Evolutionary conservation across 2,797 vertebrate species (phyloP), one percentile per base, ranked within the genome.

Genomic region (Mionectes olivaceus): DNA sequence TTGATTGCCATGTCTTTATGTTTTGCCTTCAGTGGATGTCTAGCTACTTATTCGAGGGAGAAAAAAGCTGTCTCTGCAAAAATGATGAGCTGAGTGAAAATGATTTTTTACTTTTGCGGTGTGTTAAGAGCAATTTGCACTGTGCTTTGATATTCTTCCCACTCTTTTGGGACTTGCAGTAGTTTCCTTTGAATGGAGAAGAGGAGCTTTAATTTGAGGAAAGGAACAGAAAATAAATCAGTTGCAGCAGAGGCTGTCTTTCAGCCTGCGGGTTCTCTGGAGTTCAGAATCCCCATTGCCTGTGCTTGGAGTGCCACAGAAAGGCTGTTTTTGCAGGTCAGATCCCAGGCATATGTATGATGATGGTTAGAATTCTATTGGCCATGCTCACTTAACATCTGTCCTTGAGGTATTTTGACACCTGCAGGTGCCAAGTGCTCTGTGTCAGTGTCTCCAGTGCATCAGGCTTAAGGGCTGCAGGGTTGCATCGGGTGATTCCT

Each of bases 51-150:
- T 39, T 70, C 0, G 0, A 95, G 81, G 61, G 46, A 91, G 59
- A 60, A 85, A 83, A 93, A 89, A 68, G 39, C 75, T 77, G 57
- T 75, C 78, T 89, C 75, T 78, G 75, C 76, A 91, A 85, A 95
- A 97, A 65, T 35, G 27, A 87, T 94, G 73, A 92, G 82, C 89
- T 80, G n/a, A 86, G 37, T 75, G 56, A 75, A 90, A 83, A 75
- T 65, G 7, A n/a, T 19, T 94, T 90, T 86, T 90, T 83, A 55
- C 84, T 94, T 89, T 73, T 50, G n/a, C 4, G 4, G 11, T 77
- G 32, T 65, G 76, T 89, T 93, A 87, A 92, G 43, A 94, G 28
- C 64, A 61, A 43, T 83, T 95, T 86, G 55, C 5, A 2, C 19
- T 21, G 27, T 53, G 71, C 64, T 59, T 76, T 89, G 83, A 67